A percentile compares a stretch with the other conserved stretches of the same genome.
phyloP scores from a whole-genome alignment of 2,888 invertebrate genomes.

The Drosophila merina region DNA sequence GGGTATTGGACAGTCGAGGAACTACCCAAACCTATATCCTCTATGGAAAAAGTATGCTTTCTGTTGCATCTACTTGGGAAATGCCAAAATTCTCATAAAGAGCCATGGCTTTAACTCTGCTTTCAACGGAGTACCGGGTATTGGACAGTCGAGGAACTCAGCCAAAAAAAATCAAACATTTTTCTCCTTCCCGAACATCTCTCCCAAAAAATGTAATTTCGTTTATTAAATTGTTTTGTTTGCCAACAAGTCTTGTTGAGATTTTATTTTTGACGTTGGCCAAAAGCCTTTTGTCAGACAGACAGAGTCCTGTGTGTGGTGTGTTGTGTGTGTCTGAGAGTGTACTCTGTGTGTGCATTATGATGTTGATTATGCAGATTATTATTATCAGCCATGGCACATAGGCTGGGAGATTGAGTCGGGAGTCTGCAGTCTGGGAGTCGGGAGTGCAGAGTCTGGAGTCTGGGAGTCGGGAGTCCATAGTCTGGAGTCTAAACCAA shows the following conservation, averaged over 20 bases:
- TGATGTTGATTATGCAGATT: slow-evolving; percentile 72
- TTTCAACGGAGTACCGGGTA: too few relatives aligned
- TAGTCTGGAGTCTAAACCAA: slow-evolving; percentile 1
- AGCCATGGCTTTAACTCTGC: too few relatives aligned
- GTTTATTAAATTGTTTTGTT: slow-evolving; percentile 59
- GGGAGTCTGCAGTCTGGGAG: slow-evolving; percentile 3
- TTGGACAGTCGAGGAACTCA: too few relatives aligned
- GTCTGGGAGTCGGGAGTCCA: not conserved
- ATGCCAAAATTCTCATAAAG: too few relatives aligned
- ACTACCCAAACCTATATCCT: too few relatives aligned
- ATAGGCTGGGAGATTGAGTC: slow-evolving; percentile 13
- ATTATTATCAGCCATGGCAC: slow-evolving; percentile 63
- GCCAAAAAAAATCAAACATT: not conserved
- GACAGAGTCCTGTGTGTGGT: not conserved
- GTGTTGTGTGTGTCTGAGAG: slow-evolving; percentile 2
- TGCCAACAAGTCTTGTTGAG: slow-evolving; percentile 45
- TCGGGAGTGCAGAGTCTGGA: too few relatives aligned
- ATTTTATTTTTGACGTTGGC: slow-evolving; percentile 45
- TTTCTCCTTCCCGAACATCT: slow-evolving; percentile 12
- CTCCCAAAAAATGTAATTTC: slow-evolving; percentile 30
- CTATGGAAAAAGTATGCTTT: too few relatives aligned
- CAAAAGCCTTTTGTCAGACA: slow-evolving; percentile 50
- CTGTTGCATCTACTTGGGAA: too few relatives aligned
- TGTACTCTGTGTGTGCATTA: slow-evolving; percentile 56
- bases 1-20: too few relatives aligned